Evolutionary conservation across 2,113 vertebrate species (phyloP).

Genomic region (Silurus asotus): DNA sequence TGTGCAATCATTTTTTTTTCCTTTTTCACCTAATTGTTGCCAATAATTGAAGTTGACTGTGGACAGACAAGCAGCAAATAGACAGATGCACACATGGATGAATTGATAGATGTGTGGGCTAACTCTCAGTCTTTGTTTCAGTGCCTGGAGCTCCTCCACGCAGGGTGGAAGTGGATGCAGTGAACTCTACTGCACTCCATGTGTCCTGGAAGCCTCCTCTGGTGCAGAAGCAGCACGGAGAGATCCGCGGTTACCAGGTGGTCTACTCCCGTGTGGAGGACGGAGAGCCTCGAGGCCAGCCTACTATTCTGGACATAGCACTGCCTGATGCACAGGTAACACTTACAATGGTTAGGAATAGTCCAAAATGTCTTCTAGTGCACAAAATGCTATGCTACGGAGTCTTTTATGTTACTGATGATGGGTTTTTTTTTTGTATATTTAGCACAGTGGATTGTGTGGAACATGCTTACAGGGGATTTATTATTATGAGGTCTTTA

Average conservation of each 20-base stretch:
- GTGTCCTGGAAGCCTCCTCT: conserved; percentile 91
- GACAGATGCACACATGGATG: not conserved
- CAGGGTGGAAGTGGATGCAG: conserved; percentile 85
- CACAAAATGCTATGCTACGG: too few species aligned
- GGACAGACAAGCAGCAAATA: not conserved
- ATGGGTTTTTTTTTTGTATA: not conserved
- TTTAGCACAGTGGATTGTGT: not conserved
- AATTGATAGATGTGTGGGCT: not conserved
- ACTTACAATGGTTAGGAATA: not conserved
- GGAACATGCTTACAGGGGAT: not conserved
- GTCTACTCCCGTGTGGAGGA: conserved; percentile 87
- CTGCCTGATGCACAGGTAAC: conserved; percentile 88
- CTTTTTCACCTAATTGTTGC: not conserved
- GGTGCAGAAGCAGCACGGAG: conserved; percentile 87
- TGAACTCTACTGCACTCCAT: conserved; percentile 88
- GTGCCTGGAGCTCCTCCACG: conserved; percentile 93
- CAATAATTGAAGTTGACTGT: not conserved
- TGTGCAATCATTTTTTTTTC: not conserved
- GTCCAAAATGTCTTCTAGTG: not conserved
- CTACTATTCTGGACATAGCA: conserved; percentile 84
- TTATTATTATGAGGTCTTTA: not conserved
- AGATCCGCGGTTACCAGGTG: conserved; percentile 93
- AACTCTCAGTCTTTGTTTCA: conserved; percentile 57
- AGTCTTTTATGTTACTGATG: not conserved
- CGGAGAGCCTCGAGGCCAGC: conserved; percentile 85